Conservation (phyloP, 1,140 invertebrate genomes). For the Drosophila bifasciata region DNA sequence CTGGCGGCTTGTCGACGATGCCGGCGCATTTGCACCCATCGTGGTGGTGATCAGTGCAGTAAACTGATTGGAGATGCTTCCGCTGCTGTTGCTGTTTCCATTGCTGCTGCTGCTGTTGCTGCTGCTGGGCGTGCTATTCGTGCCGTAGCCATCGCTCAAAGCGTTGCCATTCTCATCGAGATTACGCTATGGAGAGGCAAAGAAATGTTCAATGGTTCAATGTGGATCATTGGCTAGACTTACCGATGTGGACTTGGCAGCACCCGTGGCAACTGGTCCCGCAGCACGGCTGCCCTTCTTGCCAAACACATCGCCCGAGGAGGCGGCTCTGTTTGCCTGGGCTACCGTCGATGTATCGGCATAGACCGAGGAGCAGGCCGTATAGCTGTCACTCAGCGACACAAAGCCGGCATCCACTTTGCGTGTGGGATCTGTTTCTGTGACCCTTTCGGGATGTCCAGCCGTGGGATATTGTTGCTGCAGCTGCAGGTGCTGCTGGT, state of each 20-base stretch:
- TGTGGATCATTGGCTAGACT: too few species aligned
- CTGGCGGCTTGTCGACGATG: constrained; percentile 40
- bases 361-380: constrained; percentile 69
- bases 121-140: constrained; percentile 16
- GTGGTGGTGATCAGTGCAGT: constrained; percentile 48
- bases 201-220: neutral
- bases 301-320: neutral
- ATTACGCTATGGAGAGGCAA: constrained; percentile 73
- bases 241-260: constrained; percentile 52
- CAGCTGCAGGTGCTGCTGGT: constrained; percentile 36
- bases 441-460: neutral
- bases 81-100: neutral
- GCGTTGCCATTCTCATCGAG: constrained; percentile 85
- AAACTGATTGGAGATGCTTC: constrained; percentile 37
- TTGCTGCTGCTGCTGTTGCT: constrained; percentile 5
- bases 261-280: constrained; percentile 35
- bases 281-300: neutral
- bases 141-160: constrained; percentile 60
- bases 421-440: constrained; percentile 57
- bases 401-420: constrained; percentile 63
- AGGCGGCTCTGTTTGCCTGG: constrained; percentile 20
- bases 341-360: constrained; percentile 15
- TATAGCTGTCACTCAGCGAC: constrained; percentile 67
- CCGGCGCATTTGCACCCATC: constrained; percentile 29
- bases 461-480: constrained; percentile 33